phyloP scores from a whole-genome alignment of 2,797 vertebrate genomes.

The Pangasius krempfi region DNA sequence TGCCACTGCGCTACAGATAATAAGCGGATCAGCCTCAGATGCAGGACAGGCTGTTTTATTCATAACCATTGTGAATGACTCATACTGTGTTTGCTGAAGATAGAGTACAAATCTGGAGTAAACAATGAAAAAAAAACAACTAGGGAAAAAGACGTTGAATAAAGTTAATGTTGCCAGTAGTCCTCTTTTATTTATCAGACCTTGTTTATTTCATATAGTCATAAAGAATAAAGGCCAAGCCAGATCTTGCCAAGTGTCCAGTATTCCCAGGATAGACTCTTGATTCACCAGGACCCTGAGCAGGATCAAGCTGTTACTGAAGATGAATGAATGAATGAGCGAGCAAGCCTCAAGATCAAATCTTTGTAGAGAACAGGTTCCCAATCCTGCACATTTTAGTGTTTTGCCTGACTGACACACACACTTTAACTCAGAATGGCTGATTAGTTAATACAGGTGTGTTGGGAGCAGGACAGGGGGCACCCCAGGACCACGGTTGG shows the following conservation, averaged over 20 bases:
- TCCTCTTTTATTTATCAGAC: background rate
- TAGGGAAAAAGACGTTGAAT: background rate
- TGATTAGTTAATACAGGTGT: background rate
- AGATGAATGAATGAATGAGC: background rate
- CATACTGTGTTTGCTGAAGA: constrained; percentile 11
- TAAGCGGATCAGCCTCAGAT: constrained; percentile 21
- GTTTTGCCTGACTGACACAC: background rate
- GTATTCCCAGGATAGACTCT: background rate
- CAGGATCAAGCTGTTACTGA: background rate
- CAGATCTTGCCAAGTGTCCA: background rate
- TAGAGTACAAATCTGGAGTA: constrained; percentile 28
- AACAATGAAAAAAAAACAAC: constrained; percentile 9
- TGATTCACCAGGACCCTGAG: background rate
- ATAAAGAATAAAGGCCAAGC: background rate
- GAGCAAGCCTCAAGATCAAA: too few species aligned
- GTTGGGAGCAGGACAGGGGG: background rate
- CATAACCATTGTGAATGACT: background rate
- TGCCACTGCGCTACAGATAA: constrained; percentile 15
- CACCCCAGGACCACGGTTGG: background rate
- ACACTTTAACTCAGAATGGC: background rate
- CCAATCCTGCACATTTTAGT: background rate
- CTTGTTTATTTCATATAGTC: background rate
- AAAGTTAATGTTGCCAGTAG: background rate
- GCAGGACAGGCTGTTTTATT: constrained; percentile 38
- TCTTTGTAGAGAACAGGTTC: background rate